Percentiles rank a stretch among this genome's conserved stretches.
These are phyloP conservation scores for Vulpes vulpes DNA, from an alignment of 2,113 vertebrate genomes.

Conservation along the genomic window DNA sequence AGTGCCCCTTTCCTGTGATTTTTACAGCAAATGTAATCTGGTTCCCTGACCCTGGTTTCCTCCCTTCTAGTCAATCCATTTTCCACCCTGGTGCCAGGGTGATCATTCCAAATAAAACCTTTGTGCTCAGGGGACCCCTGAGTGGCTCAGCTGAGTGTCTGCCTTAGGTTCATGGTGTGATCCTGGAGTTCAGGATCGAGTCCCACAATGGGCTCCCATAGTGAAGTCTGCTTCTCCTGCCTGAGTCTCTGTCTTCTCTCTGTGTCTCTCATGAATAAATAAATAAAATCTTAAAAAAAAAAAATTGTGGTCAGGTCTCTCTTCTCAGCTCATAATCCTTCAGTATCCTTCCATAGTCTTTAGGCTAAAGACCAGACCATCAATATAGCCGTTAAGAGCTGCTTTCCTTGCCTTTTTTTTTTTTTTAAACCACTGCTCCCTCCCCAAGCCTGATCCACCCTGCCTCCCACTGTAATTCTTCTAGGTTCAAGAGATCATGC, in stretches of 20 bases:
- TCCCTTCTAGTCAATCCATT: neutral
- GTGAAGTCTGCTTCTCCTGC: too few species aligned
- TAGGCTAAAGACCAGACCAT: neutral
- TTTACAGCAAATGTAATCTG: neutral
- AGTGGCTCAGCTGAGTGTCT: too few species aligned
- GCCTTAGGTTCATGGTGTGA: too few species aligned
- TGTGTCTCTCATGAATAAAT: too few species aligned
- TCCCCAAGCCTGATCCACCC: neutral
- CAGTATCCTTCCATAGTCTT: neutral
- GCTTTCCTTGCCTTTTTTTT: neutral
- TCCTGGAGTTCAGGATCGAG: too few species aligned
- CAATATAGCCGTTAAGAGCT: neutral
- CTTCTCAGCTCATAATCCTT: neutral
- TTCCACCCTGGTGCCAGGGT: neutral
- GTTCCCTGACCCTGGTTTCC: neutral
- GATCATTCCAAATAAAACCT: slow-evolving; percentile 9
- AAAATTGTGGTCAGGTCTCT: neutral
- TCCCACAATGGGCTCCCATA: too few species aligned
- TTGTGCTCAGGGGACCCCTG: too few species aligned
- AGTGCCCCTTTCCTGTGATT: neutral
- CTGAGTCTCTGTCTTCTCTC: too few species aligned
- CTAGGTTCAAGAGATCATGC: neutral
- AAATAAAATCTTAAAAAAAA: too few species aligned
- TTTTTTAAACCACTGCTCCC: neutral
- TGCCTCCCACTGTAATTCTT: neutral